Conservation (phyloP, 2,113 vertebrate species). For the Pavo muticus region DNA sequence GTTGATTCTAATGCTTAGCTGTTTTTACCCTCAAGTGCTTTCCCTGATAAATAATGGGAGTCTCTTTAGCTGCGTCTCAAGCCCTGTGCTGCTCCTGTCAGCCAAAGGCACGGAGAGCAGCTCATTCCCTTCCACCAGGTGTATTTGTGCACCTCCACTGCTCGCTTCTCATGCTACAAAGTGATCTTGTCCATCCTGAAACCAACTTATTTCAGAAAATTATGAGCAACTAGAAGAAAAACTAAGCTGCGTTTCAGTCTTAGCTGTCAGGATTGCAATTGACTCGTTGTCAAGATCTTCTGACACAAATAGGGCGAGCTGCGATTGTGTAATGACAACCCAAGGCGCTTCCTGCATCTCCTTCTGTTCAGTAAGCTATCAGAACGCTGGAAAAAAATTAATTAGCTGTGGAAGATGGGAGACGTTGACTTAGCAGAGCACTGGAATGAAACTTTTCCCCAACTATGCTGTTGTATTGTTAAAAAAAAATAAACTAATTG, state of each 20-base stretch:
- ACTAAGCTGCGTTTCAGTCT: neutral
- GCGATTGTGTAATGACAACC: conserved; percentile 16
- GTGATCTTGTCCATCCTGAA: neutral
- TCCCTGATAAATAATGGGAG: neutral
- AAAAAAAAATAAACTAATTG: neutral
- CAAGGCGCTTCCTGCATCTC: neutral
- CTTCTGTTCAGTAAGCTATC: conserved; percentile 37
- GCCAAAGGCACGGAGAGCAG: neutral
- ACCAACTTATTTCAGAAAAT: neutral
- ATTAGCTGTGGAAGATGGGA: conserved; percentile 40
- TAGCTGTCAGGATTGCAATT: conserved; percentile 1
- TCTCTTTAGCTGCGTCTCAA: neutral
- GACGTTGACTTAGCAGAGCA: neutral
- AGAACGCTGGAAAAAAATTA: conserved; percentile 34
- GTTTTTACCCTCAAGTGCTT: neutral
- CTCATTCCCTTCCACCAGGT: neutral
- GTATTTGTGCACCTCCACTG: neutral
- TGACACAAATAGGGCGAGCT: conserved; percentile 1
- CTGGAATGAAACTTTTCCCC: conserved; percentile 15
- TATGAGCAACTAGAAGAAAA: neutral
- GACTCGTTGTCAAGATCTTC: conserved; percentile 27
- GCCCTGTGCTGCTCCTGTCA: neutral
- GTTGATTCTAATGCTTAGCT: neutral
- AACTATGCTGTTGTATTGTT: neutral
- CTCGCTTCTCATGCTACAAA: neutral